Evolutionary conservation across 2,888 invertebrate genomes (phyloP), one percentile per base, ranked within the genome.

Genomic region (Heliconius cydno): DNA sequence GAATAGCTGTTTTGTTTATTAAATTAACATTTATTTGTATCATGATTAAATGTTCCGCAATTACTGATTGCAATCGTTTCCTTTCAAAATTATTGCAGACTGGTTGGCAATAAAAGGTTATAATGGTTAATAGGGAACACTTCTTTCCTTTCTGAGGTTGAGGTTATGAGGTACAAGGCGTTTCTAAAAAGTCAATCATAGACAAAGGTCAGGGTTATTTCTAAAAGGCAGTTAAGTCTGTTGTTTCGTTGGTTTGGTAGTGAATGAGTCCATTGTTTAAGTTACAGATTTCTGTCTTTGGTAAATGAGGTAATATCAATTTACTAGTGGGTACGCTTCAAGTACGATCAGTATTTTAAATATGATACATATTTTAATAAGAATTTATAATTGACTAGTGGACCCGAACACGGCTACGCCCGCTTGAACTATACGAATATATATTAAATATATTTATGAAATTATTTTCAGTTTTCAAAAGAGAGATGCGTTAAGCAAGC

Each of bases 31-130:
- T 41, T 25, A 75, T 75, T 63, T 38, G 78, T 76, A 79, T 75
- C 28, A 76, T 71, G 30, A 79, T 77, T 78, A 76, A 77, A 46
- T 15, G 10, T 82, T 66, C 68, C 52, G 78, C 60, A 71, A 80
- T 82, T 78, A 67, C 25, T 19, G 72, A 77, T 75, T 67, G 75
- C 79, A 79, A 78, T 76, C 68, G 46, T 71, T 82, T 79, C 79
- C 79, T 77, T 79, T 75, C 13, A 28, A 25, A 68, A 63, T 28
- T 41, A 41, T 76, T 78, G 78, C 76, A 63, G 76, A 38, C 77
- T 28, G 28, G 28, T 57, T 63, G n/a, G 68, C 52, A 77, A 79
- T 71, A 70, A 77, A 77, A 63, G 41, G 65, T 41, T 28, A 22
- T 19, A 74, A 22, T 22, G 28, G 30, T 57, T 71, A 71, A 57